These are phyloP conservation scores for Bembecia ichneumoniformis DNA, from an alignment of 2,888 invertebrate species.

Conservation along the genomic window DNA sequence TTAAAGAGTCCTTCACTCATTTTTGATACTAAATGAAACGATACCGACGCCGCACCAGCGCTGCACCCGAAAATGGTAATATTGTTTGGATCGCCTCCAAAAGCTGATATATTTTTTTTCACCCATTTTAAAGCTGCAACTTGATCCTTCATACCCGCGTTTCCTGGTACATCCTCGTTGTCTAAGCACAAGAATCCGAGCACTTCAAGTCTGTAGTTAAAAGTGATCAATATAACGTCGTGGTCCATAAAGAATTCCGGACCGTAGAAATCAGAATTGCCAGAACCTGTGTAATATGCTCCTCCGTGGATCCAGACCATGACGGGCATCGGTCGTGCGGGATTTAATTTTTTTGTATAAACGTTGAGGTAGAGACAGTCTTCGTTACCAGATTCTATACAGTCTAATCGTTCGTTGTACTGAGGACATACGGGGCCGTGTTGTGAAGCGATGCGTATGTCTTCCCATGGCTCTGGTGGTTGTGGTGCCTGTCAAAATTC, in stretches of 20 bases:
- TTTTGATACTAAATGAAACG: slow-evolving; percentile 51
- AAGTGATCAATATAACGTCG: slow-evolving; percentile 54
- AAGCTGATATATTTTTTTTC: slow-evolving; percentile 48
- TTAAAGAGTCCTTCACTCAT: slow-evolving; percentile 55
- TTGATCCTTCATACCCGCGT: slow-evolving; percentile 65
- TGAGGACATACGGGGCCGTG: slow-evolving; percentile 63
- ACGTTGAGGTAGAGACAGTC: slow-evolving; percentile 81
- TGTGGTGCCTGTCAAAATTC: slow-evolving; percentile 47
- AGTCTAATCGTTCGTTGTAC: slow-evolving; percentile 59
- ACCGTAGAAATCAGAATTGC: slow-evolving; percentile 60
- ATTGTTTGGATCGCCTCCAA: slow-evolving; percentile 54
- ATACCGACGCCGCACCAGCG: slow-evolving; percentile 52
- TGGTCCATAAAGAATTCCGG: slow-evolving; percentile 61
- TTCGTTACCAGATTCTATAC: slow-evolving; percentile 68
- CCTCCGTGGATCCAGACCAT: slow-evolving; percentile 69
- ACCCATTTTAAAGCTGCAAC: slow-evolving; percentile 65
- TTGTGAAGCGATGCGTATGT: slow-evolving; percentile 42
- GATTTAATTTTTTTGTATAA: slow-evolving; percentile 54
- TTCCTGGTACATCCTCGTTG: slow-evolving; percentile 58
- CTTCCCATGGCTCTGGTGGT: slow-evolving; percentile 50
- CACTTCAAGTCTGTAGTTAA: slow-evolving; percentile 64
- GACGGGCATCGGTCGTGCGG: slow-evolving; percentile 35
- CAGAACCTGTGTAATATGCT: slow-evolving; percentile 63
- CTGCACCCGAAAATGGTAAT: slow-evolving; percentile 65
- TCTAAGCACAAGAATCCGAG: slow-evolving; percentile 61